Conservation (phyloP, 2,888 invertebrate species). For the Ferdinandea cuprea region DNA sequence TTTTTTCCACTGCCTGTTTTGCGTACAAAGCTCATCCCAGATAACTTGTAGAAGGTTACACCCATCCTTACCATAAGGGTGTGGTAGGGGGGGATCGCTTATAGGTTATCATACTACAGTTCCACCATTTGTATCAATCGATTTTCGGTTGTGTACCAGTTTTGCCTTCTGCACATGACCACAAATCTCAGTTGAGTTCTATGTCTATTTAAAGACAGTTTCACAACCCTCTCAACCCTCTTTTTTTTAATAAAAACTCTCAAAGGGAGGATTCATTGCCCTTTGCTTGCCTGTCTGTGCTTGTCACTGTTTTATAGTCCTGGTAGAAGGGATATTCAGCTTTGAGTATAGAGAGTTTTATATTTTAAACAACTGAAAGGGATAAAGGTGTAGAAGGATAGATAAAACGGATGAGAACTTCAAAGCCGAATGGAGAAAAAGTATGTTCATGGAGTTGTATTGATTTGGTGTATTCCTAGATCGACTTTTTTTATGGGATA, state of each 20-base stretch:
- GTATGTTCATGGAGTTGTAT: constrained; percentile 54
- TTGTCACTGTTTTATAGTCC: no score
- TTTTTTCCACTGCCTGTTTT: constrained; percentile 28
- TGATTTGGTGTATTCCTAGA: constrained; percentile 37
- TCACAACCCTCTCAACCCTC: not conserved
- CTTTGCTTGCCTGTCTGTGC: not conserved
- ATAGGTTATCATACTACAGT: not conserved
- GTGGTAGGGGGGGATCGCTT: not conserved
- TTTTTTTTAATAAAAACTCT: constrained; percentile 10
- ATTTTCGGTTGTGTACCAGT: constrained; percentile 16
- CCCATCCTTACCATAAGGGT: not conserved
- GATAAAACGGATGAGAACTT: constrained; percentile 8
- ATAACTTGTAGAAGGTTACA: constrained; percentile 9
- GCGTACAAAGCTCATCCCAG: constrained; percentile 60
- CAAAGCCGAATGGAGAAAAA: constrained; percentile 24
- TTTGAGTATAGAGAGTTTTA: not conserved
- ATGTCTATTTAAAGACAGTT: constrained; percentile 53
- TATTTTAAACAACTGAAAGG: not conserved
- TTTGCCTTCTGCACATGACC: constrained; percentile 39
- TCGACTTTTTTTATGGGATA: not conserved
- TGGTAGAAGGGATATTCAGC: constrained; percentile 4
- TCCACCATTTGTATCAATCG: constrained; percentile 34
- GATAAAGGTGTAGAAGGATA: not conserved
- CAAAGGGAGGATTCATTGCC: constrained; percentile 1
- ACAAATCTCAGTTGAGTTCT: constrained; percentile 54